Evolutionary conservation across 2,113 vertebrate genomes (phyloP).

Genomic region (Takifugu flavidus): DNA sequence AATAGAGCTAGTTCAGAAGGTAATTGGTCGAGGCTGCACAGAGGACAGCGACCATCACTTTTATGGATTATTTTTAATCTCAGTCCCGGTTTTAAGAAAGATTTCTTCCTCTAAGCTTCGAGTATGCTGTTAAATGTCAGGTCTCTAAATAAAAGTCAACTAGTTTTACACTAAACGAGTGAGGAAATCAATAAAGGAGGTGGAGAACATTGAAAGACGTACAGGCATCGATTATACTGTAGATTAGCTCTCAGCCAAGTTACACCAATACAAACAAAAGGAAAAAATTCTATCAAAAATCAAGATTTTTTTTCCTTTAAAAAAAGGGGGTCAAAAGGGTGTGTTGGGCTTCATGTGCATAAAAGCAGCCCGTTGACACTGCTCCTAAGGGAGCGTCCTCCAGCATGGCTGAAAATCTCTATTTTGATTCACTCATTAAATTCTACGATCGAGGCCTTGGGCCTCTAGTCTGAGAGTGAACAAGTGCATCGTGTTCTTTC

Average conservation of each 20-base stretch:
- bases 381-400: background rate
- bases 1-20: too few relatives aligned
- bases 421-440: background rate
- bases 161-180: background rate
- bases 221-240: too few relatives aligned
- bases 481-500: slow-evolving; percentile 1
- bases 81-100: too few relatives aligned
- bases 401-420: background rate
- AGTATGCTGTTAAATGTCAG: slow-evolving; percentile 18
- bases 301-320: too few relatives aligned
- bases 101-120: too few relatives aligned
- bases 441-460: background rate
- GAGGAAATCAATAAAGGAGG: slow-evolving; percentile 1
- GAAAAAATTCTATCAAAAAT: background rate
- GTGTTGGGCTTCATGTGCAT: slow-evolving; percentile 13
- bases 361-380: slow-evolving; percentile 3
- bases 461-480: slow-evolving; percentile 16
- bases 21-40: too few relatives aligned
- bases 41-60: too few relatives aligned
- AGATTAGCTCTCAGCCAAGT: background rate
- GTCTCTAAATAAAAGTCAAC: slow-evolving; percentile 13
- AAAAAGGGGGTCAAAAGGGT: background rate
- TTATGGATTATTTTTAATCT: too few relatives aligned
- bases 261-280: background rate
- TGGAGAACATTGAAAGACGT: slow-evolving; percentile 1